These are phyloP conservation scores for Pteruthius melanotis DNA, from an alignment of 2,113 vertebrate species.

Conservation along the genomic window DNA sequence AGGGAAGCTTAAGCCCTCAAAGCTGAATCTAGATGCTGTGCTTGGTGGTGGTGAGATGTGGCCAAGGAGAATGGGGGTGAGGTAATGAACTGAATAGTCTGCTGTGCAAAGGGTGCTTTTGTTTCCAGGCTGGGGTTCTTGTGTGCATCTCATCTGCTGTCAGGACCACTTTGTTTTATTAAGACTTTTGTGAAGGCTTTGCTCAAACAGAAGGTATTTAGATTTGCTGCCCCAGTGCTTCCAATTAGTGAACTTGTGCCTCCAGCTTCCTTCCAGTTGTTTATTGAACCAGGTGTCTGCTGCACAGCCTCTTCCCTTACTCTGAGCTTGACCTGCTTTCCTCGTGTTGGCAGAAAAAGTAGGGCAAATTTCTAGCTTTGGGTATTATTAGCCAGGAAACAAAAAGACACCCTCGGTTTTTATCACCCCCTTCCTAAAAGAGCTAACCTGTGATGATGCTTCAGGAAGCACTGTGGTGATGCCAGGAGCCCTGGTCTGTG, in stretches of 20 bases:
- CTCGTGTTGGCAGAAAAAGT: neutral
- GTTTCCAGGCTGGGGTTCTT: neutral
- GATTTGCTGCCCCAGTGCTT: neutral
- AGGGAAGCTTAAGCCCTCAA: neutral
- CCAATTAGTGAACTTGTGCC: neutral
- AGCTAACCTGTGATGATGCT: neutral
- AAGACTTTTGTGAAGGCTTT: neutral
- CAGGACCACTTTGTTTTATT: neutral
- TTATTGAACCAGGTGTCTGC: constrained; percentile 4
- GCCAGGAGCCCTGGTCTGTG: neutral
- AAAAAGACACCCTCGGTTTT: neutral
- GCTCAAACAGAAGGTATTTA: constrained; percentile 5
- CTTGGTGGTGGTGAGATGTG: neutral
- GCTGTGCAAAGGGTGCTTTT: neutral
- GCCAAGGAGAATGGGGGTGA: neutral
- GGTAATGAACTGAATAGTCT: neutral
- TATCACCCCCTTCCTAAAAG: neutral
- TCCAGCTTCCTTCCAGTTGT: constrained; percentile 39
- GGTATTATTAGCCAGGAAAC: constrained; percentile 33
- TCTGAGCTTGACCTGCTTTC: constrained; percentile 58
- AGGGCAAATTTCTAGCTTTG: constrained; percentile 32
- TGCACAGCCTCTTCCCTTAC: neutral
- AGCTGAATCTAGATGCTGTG: neutral
- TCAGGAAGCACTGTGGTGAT: neutral
- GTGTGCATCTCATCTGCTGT: neutral